These are phyloP conservation scores for Drosophila peninsularis DNA, from an alignment of 2,888 invertebrate species.

Conservation along the genomic window DNA sequence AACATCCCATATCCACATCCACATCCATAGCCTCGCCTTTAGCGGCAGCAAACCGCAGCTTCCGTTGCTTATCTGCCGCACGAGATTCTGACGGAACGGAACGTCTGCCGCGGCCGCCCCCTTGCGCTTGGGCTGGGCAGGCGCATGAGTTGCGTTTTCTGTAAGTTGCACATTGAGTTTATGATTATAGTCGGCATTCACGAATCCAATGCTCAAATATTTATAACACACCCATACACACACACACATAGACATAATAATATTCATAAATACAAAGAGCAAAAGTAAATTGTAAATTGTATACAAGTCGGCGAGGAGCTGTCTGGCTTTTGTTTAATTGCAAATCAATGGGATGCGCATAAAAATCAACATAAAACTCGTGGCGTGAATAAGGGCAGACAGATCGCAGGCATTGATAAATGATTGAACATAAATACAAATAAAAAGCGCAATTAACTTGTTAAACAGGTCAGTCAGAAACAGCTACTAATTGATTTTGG, in stretches of 20 bases:
- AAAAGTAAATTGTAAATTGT: conserved; percentile 23
- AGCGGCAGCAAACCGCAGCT: conserved; percentile 55
- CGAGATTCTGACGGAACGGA: conserved; percentile 44
- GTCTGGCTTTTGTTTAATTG: conserved; percentile 55
- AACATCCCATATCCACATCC: conserved; percentile 22
- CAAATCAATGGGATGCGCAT: conserved; percentile 63
- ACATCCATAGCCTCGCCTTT: conserved; percentile 12
- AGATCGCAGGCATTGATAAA: conserved; percentile 48
- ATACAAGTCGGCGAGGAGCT: conserved; percentile 34
- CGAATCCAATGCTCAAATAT: conserved; percentile 18
- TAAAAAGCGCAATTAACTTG: conserved; percentile 54
- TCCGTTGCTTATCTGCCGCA: conserved; percentile 69
- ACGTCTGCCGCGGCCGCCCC: not conserved
- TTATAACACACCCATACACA: conserved; percentile 7
- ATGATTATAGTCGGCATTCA: conserved; percentile 22
- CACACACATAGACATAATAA: conserved; percentile 1
- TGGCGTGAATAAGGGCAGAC: conserved; percentile 27
- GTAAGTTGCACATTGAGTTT: conserved; percentile 62
- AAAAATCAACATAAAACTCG: conserved; percentile 59
- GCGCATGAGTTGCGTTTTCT: conserved; percentile 44
- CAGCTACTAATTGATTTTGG: conserved; percentile 39
- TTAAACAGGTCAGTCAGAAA: conserved; percentile 31
- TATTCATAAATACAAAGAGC: conserved; percentile 41
- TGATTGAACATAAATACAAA: conserved; percentile 45
- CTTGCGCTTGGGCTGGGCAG: conserved; percentile 11